phyloP scores from a whole-genome alignment of 2,888 invertebrate genomes.

The Conistra vaccinii region DNA sequence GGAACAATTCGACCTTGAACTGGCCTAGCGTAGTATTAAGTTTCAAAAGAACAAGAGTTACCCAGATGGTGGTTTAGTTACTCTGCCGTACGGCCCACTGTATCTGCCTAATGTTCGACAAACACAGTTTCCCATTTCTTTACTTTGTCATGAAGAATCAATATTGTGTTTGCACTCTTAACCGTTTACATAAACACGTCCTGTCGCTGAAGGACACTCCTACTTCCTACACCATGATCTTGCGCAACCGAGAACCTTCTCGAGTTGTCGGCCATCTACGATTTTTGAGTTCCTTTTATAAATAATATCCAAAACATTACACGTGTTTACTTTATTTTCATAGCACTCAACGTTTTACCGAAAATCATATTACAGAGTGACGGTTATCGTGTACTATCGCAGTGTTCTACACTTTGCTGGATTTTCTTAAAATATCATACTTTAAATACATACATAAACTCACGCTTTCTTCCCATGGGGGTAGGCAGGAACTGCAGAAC shows the following conservation, averaged over 20 bases:
- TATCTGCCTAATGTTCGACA: neutral
- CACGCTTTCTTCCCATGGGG: neutral
- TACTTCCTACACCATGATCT: conserved; percentile 68
- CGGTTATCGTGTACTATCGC: neutral
- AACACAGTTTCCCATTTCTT: conserved; percentile 25
- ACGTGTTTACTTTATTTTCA: neutral
- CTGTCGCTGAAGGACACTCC: conserved; percentile 69
- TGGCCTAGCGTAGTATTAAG: no score
- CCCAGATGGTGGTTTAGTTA: neutral
- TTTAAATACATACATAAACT: neutral
- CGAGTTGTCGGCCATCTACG: no score
- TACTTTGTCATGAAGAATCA: conserved; percentile 40
- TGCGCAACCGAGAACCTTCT: conserved; percentile 61
- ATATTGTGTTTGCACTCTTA: conserved; percentile 68
- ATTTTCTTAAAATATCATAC: neutral
- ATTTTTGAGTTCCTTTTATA: neutral
- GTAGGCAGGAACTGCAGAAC: neutral
- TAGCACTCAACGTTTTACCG: neutral
- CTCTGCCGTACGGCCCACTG: neutral
- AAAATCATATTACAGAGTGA: neutral
- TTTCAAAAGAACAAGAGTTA: neutral
- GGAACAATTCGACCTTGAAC: neutral
- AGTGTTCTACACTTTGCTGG: neutral
- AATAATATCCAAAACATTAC: neutral
- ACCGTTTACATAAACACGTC: conserved; percentile 63